Percentiles rank a stretch among this genome's conserved stretches.
These are phyloP conservation scores for Gymnoscopelus microlampas DNA, from an alignment of 2,797 vertebrate genomes.

Conservation along the genomic window DNA sequence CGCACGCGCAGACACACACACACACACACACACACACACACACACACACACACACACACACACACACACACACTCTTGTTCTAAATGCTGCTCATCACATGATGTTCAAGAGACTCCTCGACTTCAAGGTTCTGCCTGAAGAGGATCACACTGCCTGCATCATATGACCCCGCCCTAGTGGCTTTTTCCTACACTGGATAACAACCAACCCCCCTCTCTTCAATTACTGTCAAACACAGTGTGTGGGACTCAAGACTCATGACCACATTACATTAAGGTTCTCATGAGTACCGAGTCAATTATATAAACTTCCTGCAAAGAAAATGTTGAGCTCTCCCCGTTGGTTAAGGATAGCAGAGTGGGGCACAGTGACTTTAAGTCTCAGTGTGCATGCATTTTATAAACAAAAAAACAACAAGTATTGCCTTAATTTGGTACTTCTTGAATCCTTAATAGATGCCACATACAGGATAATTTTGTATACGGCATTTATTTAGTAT, in stretches of 20 bases:
- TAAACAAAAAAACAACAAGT: no score
- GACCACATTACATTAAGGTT: slow-evolving; percentile 31
- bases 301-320: slow-evolving; percentile 7
- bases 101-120: slow-evolving; percentile 82
- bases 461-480: background rate
- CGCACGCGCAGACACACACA: slow-evolving; percentile 8
- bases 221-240: slow-evolving; percentile 30
- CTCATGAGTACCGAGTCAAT: slow-evolving; percentile 17
- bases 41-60: slow-evolving; percentile 6
- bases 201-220: slow-evolving; percentile 44
- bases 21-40: background rate
- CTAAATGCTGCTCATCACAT: slow-evolving; percentile 79
- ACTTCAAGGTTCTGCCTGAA: slow-evolving; percentile 75
- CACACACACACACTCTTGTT: slow-evolving; percentile 71
- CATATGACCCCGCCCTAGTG: slow-evolving; percentile 77
- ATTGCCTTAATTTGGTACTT: no score
- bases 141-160: slow-evolving; percentile 75
- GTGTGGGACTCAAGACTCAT: slow-evolving; percentile 20
- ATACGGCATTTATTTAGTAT: slow-evolving; percentile 12
- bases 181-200: slow-evolving; percentile 53
- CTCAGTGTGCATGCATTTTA: background rate
- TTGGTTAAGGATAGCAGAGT: background rate
- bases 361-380: background rate
- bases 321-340: background rate
- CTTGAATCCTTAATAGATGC: no score